These are phyloP conservation scores for Hymenochirus boettgeri DNA, from an alignment of 2,113 vertebrate genomes.

Conservation along the genomic window DNA sequence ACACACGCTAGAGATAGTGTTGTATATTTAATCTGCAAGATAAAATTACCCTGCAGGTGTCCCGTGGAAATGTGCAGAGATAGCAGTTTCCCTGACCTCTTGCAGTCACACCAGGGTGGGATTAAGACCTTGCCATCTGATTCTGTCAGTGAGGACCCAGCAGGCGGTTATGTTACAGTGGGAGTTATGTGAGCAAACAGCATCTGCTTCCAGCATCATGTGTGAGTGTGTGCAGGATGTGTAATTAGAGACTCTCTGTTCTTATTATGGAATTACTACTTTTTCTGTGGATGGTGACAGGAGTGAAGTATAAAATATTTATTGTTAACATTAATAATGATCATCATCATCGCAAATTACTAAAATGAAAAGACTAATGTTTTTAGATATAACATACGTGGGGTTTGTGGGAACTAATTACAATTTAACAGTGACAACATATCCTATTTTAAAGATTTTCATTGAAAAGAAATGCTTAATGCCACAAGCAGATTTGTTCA, in stretches of 20 bases:
- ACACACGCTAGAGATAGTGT: constrained; percentile 50
- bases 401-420: neutral
- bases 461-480: too few species aligned
- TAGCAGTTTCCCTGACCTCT: constrained; percentile 48
- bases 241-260: constrained; percentile 56
- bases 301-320: too few species aligned
- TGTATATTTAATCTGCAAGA: constrained; percentile 60
- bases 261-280: too few species aligned
- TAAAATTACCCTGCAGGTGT: constrained; percentile 71
- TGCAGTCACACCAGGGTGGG: constrained; percentile 52
- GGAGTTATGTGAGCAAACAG: constrained; percentile 50
- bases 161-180: constrained; percentile 50
- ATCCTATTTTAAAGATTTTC: too few species aligned
- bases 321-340: too few species aligned
- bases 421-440: too few species aligned
- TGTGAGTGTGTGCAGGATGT: constrained; percentile 39
- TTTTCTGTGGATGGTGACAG: too few species aligned
- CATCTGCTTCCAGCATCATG: constrained; percentile 45
- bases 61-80: constrained; percentile 59
- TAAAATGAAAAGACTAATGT: neutral
- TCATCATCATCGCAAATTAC: too few species aligned
- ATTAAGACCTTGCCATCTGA: constrained; percentile 46
- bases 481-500: too few species aligned
- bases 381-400: too few species aligned
- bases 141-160: constrained; percentile 28